phyloP scores from a whole-genome alignment of 1,140 invertebrate species.

The Leptinotarsa lineolata region DNA sequence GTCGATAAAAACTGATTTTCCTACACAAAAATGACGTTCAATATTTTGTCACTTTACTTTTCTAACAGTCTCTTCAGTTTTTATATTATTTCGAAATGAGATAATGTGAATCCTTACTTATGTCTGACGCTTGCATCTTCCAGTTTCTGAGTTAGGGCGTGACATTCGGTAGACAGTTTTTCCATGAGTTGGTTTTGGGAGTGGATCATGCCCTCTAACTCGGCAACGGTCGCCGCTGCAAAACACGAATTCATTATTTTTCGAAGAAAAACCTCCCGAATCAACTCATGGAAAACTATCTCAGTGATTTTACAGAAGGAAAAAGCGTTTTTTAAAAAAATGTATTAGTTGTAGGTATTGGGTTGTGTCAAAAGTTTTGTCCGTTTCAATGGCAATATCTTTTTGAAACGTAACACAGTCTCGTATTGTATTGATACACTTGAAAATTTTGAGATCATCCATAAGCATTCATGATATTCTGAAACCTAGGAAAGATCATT shows the following conservation, averaged over 20 bases:
- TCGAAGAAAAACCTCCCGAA: conserved; percentile 37
- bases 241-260: conserved; percentile 48
- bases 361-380: no score
- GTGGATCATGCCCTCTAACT: conserved; percentile 82
- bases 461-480: no score
- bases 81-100: neutral
- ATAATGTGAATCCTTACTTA: conserved; percentile 67
- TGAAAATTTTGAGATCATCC: no score
- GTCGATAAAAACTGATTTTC: no score
- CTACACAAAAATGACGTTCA: no score
- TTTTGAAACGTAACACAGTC: no score
- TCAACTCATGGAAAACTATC: conserved; percentile 48
- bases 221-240: conserved; percentile 79
- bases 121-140: conserved; percentile 80
- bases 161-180: conserved; percentile 83
- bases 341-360: no score
- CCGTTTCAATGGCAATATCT: no score
- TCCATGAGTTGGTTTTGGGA: conserved; percentile 87
- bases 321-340: no score
- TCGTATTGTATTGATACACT: no score
- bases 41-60: neutral
- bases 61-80: neutral
- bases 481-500: no score
- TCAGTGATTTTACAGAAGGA: no score
- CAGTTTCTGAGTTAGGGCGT: conserved; percentile 80